phyloP scores from a whole-genome alignment of 1,140 invertebrate species.

The Zaprionus davidi region DNA sequence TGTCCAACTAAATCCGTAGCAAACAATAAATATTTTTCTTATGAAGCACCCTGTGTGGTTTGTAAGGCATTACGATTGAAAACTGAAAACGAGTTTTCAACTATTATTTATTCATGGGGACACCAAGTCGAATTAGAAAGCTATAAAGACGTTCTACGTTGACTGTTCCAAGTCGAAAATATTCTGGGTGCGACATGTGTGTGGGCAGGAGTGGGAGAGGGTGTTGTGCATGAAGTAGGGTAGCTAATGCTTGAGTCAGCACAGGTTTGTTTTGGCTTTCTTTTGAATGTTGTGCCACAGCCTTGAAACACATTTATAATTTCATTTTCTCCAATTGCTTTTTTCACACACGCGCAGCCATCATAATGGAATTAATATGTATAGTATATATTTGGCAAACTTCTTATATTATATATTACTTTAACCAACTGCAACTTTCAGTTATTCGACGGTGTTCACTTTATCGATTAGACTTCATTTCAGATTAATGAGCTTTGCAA shows the following conservation, averaged over 20 bases:
- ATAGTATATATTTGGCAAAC: constrained; percentile 15
- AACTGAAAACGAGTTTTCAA: constrained; percentile 1
- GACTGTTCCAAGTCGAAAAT: constrained; percentile 25
- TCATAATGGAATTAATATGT: constrained; percentile 15
- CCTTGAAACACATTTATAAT: constrained; percentile 61
- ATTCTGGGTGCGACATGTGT: constrained; percentile 15
- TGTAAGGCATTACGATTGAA: not conserved
- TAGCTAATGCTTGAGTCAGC: constrained; percentile 38
- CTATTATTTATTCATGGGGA: constrained; percentile 37
- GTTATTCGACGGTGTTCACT: constrained; percentile 40
- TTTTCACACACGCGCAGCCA: constrained; percentile 38
- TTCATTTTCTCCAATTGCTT: constrained; percentile 39
- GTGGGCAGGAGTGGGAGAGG: not conserved
- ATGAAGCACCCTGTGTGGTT: not conserved
- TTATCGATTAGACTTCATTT: constrained; percentile 63
- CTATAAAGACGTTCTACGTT: constrained; percentile 14
- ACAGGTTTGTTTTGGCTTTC: constrained; percentile 54
- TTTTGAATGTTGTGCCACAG: constrained; percentile 29
- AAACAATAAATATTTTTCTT: not conserved
- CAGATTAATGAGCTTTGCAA: not conserved
- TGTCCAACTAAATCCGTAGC: too few relatives aligned
- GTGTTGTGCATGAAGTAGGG: not conserved
- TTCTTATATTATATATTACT: constrained; percentile 19
- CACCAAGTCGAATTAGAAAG: constrained; percentile 12
- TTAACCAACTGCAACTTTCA: not conserved